phyloP scores from a whole-genome alignment of 1,140 invertebrate species.

The Diabrotica undecimpunctata region DNA sequence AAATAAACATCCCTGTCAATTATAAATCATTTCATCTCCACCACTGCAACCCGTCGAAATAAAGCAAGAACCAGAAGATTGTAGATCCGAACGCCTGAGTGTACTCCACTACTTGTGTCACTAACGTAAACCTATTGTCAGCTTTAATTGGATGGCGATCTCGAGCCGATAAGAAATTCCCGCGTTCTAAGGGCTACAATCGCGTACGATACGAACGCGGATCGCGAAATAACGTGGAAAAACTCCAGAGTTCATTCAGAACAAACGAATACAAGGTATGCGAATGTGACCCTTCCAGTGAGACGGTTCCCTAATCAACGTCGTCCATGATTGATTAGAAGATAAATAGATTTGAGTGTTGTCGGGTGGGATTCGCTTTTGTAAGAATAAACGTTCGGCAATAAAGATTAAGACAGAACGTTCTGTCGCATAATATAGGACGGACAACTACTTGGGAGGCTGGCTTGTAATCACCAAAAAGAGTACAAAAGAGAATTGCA shows the following conservation, averaged over 20 bases:
- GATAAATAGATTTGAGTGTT: slow-evolving; percentile 44
- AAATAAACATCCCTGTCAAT: neutral
- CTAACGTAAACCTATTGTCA: slow-evolving; percentile 47
- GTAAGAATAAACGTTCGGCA: slow-evolving; percentile 6
- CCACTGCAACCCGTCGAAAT: slow-evolving; percentile 10
- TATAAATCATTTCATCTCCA: slow-evolving; percentile 4
- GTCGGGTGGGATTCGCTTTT: slow-evolving; percentile 34
- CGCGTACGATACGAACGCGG: slow-evolving; percentile 16
- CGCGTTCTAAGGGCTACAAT: slow-evolving; percentile 30
- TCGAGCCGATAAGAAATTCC: slow-evolving; percentile 39
- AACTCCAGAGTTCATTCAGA: neutral
- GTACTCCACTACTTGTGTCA: slow-evolving; percentile 44
- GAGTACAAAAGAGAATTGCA: no score
- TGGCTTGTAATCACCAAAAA: neutral
- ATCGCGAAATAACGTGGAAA: slow-evolving; percentile 9
- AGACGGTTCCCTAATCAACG: slow-evolving; percentile 33
- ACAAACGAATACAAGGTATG: neutral
- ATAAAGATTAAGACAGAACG: slow-evolving; percentile 12
- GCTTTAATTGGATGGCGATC: slow-evolving; percentile 49
- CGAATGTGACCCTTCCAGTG: slow-evolving; percentile 31
- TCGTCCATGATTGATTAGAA: slow-evolving; percentile 45
- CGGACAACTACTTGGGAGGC: neutral
- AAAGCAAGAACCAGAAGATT: slow-evolving; percentile 8
- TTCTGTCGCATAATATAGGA: neutral
- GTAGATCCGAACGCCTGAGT: slow-evolving; percentile 29